Base-by-base conservation (phyloP, 2,888 invertebrate species). In the Chydorus sphaericus region DNA sequence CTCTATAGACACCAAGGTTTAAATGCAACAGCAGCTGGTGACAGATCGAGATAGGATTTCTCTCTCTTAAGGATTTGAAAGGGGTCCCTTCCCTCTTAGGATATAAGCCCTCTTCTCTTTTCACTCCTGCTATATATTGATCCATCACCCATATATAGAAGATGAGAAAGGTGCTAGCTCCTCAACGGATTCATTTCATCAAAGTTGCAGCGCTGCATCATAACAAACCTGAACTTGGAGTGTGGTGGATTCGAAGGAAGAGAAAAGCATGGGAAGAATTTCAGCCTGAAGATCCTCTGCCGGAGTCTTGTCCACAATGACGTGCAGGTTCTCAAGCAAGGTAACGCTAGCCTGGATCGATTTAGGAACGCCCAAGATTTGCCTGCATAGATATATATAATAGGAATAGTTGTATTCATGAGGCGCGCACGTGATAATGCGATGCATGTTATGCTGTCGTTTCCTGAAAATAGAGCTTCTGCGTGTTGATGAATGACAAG, bases 221-320 rank as follows among this genome's bases (percentile, higher is more conserved):
- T n/a, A n/a, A n/a, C n/a, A n/a, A n/a, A 92, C 92, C 84, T 92
- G 90, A 59, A 91, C 86, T 74, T 89, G 89, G 61, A 85, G 82
- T 57, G 85, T 86, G 57, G 84, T 82, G 66, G 85, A 88, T 65
- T 94, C 92, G 66, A 94, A 82, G 26, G 90, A 83, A 62, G 77
- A 80, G 72, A 85, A 91, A 53, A 94, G 73, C 73, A 92, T 78
- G 4, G 91, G 90, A 63, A 94, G 73, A 52, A 94, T 80, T 66
- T 92, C 90, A 2, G 77, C 76, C 62, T 83, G 79, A 37, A 86
- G 77, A 61, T 89, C 87, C 48, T 85, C 84, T 48, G 79, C 73
- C 14, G 84, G 81, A 59, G 90, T 87, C 72, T 93, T 94, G 66
- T 83, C 83, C 68, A 94, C 75, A 60, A 94, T 82, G 60, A 87